Evolutionary conservation across 37 sponge, comb jelly and placozoan genomes (phyloP).

Genomic region (Bolinopsis microptera): DNA sequence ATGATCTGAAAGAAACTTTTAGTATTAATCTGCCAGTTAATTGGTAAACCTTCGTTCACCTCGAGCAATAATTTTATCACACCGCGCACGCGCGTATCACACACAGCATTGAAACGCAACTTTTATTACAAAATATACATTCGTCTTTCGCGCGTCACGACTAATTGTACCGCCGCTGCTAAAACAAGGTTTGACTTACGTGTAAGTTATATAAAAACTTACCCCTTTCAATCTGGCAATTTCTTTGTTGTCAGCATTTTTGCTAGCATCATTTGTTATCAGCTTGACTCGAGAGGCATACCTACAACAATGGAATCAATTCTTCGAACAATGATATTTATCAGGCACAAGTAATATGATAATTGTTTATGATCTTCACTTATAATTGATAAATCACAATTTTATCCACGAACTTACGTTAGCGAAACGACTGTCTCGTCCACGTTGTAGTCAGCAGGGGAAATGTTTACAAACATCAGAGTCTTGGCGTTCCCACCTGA

Average conservation of each 20-base stretch:
- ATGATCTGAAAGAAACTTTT: constrained; percentile 65
- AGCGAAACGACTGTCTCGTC: constrained; percentile 74
- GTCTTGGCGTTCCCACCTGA: constrained; percentile 75
- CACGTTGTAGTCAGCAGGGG: constrained; percentile 73
- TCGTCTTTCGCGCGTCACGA: not conserved
- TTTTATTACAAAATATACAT: not conserved
- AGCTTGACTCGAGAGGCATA: constrained; percentile 73
- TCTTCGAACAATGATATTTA: not conserved
- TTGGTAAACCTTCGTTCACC: too few relatives aligned
- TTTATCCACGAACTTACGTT: constrained; percentile 67
- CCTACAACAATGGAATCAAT: constrained; percentile 7
- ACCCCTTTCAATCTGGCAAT: constrained; percentile 71
- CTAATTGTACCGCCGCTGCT: not conserved
- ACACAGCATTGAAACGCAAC: not conserved
- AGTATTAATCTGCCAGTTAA: not conserved
- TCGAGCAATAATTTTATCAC: not conserved
- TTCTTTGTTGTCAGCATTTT: constrained; percentile 74
- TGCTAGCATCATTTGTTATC: constrained; percentile 72
- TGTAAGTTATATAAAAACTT: not conserved
- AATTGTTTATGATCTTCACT: not conserved
- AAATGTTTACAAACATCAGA: constrained; percentile 77
- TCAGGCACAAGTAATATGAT: not conserved
- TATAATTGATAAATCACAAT: not conserved
- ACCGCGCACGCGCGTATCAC: not conserved
- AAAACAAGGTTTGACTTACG: not conserved